Percentiles rank a stretch among this genome's conserved stretches.
These are phyloP conservation scores for Oreotragus oreotragus DNA, from an alignment of 2,113 vertebrate genomes.

Conservation along the genomic window DNA sequence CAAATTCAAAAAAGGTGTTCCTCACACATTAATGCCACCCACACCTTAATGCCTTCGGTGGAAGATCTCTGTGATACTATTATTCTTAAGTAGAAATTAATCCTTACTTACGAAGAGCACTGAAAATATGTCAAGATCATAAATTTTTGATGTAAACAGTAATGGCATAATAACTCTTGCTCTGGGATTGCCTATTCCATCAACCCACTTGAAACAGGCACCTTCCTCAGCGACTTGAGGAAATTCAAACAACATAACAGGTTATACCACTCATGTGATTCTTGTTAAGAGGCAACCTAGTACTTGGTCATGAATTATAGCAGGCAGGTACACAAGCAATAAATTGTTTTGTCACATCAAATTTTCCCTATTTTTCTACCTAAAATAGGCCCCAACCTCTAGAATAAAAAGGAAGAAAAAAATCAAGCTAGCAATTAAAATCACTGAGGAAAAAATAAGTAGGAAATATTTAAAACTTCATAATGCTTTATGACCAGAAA, in stretches of 20 bases:
- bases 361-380: constrained; percentile 20
- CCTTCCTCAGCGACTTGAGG: neutral
- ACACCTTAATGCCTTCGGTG: neutral
- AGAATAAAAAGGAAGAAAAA: neutral
- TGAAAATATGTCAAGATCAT: neutral
- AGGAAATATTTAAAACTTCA: neutral
- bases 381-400: constrained; percentile 17
- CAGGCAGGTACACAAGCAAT: constrained; percentile 23
- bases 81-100: neutral
- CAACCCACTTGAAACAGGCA: neutral
- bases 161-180: neutral
- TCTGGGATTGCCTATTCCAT: neutral
- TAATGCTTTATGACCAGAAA: neutral
- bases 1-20: neutral
- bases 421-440: constrained; percentile 22
- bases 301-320: constrained; percentile 16
- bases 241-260: constrained; percentile 59
- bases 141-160: neutral
- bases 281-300: constrained; percentile 5
- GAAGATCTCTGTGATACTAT: neutral
- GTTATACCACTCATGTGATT: neutral
- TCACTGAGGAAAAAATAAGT: neutral
- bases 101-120: neutral
- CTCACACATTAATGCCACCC: neutral
- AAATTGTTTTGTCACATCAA: neutral